Conservation (phyloP, 2,113 vertebrate species). For the Coptodon rendalli region DNA sequence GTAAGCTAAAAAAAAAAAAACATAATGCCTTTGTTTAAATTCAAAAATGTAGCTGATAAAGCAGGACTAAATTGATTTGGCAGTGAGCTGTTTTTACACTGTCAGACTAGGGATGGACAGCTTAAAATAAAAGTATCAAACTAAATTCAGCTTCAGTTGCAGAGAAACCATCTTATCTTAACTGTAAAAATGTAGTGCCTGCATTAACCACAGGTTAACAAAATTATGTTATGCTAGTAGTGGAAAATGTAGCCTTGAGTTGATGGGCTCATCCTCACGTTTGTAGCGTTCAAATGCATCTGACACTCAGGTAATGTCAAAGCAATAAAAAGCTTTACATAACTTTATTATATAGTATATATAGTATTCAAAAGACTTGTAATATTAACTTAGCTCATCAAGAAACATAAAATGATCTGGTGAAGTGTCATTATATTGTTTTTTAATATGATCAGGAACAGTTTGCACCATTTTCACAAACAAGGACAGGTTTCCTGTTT, state of each 20-base stretch:
- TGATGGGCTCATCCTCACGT: neutral
- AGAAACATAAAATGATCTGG: neutral
- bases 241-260: neutral
- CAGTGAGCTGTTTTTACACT: neutral
- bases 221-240: neutral
- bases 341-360: neutral
- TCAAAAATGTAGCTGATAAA: neutral
- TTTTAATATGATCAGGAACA: neutral
- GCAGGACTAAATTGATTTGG: neutral
- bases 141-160: neutral
- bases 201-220: neutral
- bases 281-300: neutral
- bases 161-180: neutral
- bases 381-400: neutral
- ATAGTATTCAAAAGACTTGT: neutral
- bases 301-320: neutral
- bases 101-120: neutral
- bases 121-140: neutral
- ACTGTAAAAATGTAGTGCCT: neutral
- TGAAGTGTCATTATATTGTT: neutral
- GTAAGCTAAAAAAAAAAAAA: neutral
- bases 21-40: neutral
- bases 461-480: neutral
- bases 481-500: neutral
- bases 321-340: neutral